Evolutionary conservation across 2,113 vertebrate genomes (phyloP).

Genomic region (Rhabdomys dilectus): DNA sequence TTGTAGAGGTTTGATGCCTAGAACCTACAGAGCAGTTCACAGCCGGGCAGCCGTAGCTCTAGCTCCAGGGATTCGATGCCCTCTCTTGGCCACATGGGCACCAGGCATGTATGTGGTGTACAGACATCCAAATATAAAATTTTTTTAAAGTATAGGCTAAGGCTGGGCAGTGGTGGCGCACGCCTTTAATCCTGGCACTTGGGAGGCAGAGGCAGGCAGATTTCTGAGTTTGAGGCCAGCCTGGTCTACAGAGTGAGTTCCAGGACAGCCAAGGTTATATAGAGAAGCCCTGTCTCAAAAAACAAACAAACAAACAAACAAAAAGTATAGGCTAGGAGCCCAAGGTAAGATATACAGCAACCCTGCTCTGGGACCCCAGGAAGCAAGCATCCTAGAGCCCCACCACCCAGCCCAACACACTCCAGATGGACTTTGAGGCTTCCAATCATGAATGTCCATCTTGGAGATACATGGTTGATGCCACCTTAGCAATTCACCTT

Average conservation of each 20-base stretch:
- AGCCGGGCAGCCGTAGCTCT: not conserved
- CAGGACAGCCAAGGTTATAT: no score
- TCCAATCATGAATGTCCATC: not conserved
- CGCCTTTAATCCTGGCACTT: no score
- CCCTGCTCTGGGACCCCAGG: not conserved
- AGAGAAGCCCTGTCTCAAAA: no score
- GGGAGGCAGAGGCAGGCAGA: no score
- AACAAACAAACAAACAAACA: no score
- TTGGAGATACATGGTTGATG: not conserved
- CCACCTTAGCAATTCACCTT: not conserved
- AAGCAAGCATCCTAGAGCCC: not conserved
- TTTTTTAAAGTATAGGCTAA: no score
- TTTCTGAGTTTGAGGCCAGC: no score
- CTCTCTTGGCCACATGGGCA: not conserved
- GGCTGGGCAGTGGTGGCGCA: no score
- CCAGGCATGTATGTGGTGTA: not conserved
- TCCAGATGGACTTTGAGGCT: not conserved
- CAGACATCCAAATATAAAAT: not conserved
- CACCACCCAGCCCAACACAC: fast-evolving
- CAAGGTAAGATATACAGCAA: not conserved
- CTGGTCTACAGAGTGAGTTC: no score
- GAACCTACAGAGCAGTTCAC: not conserved
- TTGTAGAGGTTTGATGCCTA: not conserved
- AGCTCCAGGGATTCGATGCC: not conserved
- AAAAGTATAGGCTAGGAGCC: not conserved